Conservation (phyloP, 2,113 vertebrate species). For the Gallinago media region DNA sequence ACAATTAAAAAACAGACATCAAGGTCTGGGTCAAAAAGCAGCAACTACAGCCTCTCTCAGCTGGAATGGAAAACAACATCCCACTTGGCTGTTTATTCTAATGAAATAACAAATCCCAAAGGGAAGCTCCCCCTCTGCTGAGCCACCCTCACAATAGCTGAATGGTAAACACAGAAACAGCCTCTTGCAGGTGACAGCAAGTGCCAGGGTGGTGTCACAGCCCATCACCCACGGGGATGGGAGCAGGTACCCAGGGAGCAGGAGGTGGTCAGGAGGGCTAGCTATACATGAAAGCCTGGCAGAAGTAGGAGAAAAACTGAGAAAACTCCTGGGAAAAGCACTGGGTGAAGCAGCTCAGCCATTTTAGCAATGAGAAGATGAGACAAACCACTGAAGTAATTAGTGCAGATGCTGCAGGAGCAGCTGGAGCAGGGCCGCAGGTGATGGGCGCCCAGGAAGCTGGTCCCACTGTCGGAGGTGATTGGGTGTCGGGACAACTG, state of each 20-base stretch:
- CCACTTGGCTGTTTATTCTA: not conserved
- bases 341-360: not conserved
- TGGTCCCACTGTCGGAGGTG: too few species aligned
- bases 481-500: too few species aligned
- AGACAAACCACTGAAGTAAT: not conserved
- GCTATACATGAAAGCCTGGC: not conserved
- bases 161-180: not conserved
- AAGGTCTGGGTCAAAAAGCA: not conserved
- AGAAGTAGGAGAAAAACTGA: not conserved
- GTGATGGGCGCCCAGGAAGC: not conserved
- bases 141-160: not conserved
- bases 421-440: not conserved
- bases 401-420: not conserved
- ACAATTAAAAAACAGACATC: not conserved
- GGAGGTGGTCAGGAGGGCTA: not conserved
- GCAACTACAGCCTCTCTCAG: not conserved
- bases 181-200: not conserved
- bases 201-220: not conserved
- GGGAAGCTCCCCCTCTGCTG: not conserved
- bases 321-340: not conserved
- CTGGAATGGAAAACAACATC: conserved; percentile 17
- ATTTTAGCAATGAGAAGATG: not conserved
- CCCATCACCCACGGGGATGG: rapidly evolving
- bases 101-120: not conserved
- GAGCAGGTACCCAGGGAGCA: not conserved